These are phyloP conservation scores for Solen grandis DNA, from an alignment of 1,140 invertebrate genomes.

Conservation along the genomic window DNA sequence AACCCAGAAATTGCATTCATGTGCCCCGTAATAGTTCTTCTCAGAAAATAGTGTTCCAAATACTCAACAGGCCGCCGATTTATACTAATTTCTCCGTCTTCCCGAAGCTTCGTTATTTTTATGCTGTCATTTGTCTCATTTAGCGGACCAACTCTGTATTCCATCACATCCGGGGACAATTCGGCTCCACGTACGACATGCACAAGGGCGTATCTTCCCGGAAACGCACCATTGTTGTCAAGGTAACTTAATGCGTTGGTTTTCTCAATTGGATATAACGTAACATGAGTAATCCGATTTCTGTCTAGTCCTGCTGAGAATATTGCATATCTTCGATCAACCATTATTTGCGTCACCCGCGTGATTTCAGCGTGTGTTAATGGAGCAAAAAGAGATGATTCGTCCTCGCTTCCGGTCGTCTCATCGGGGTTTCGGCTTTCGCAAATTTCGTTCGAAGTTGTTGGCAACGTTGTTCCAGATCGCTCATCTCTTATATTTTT, in stretches of 20 bases:
- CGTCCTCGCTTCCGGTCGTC: not conserved
- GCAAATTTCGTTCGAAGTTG: not conserved
- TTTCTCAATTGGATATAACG: conserved; percentile 20
- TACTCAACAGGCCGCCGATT: conserved; percentile 26
- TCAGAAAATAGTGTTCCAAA: not conserved
- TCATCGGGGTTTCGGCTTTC: conserved; percentile 8
- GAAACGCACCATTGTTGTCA: conserved; percentile 40
- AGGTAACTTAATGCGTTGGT: conserved; percentile 11
- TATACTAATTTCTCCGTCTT: conserved; percentile 37
- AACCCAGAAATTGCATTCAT: not conserved
- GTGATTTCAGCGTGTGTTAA: conserved; percentile 23
- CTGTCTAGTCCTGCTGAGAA: not conserved
- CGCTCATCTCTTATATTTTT: no score
- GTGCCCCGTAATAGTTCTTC: not conserved
- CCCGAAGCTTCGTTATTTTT: not conserved
- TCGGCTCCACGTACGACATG: conserved; percentile 12
- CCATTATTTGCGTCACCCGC: not conserved
- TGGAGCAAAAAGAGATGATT: conserved; percentile 15
- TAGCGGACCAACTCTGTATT: conserved; percentile 49
- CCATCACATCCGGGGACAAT: conserved; percentile 39
- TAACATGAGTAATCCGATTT: conserved; percentile 10
- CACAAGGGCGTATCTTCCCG: conserved; percentile 45
- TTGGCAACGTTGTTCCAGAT: not conserved
- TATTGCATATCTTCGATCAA: not conserved
- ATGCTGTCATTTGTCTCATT: not conserved